These are phyloP conservation scores for Romanogobio albipinnatus DNA, from an alignment of 2,113 vertebrate genomes.

Conservation along the genomic window DNA sequence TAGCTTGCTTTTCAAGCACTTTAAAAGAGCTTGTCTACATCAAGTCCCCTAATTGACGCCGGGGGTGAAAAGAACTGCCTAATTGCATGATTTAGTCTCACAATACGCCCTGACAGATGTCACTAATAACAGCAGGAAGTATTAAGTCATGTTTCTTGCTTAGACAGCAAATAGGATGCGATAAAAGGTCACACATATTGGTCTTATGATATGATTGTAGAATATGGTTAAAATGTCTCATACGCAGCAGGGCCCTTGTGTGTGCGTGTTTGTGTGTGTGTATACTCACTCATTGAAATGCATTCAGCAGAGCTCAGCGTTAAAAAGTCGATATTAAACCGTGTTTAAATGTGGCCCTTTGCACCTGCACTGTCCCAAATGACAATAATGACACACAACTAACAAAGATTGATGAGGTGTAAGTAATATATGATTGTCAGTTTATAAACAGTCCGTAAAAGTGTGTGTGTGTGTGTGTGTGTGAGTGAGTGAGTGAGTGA, in stretches of 20 bases:
- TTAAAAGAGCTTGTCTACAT: conserved; percentile 37
- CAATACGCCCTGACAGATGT: conserved; percentile 13
- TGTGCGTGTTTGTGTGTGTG: background rate
- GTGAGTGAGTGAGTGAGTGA: too few relatives aligned
- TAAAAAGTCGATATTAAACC: conserved; percentile 17
- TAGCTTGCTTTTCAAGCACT: conserved; percentile 26
- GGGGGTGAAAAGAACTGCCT: conserved; percentile 27
- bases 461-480: background rate
- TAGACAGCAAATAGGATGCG: conserved; percentile 18
- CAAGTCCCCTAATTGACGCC: conserved; percentile 24
- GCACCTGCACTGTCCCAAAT: conserved; percentile 10
- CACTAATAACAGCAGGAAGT: conserved; percentile 19
- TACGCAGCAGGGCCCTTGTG: background rate
- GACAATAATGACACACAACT: conserved; percentile 20
- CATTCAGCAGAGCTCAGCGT: background rate
- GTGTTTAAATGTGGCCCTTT: background rate
- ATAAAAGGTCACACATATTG: conserved; percentile 23
- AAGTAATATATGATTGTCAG: background rate
- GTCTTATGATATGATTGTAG: conserved; percentile 17
- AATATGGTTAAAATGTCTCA: background rate
- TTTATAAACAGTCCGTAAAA: background rate
- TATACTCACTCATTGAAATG: conserved; percentile 7
- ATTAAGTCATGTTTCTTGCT: conserved; percentile 17
- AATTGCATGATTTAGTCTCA: conserved; percentile 31
- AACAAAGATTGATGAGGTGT: conserved; percentile 18